A percentile compares a stretch with the other conserved stretches of the same genome.
phyloP scores from a whole-genome alignment of 2,888 invertebrate genomes.

The Stratiomys singularior region DNA sequence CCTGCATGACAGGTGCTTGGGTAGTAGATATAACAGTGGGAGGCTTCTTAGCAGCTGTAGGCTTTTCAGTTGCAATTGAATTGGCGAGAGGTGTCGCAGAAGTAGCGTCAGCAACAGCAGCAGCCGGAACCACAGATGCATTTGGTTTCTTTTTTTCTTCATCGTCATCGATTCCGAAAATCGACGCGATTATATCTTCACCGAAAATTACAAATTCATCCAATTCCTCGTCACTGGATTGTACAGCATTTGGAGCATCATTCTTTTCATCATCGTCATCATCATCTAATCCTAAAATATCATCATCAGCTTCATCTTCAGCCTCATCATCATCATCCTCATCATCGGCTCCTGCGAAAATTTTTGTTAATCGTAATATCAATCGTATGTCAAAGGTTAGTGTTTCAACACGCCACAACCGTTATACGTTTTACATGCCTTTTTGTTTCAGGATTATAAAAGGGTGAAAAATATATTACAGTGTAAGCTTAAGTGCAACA shows the following conservation, averaged over 20 bases:
- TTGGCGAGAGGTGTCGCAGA: neutral
- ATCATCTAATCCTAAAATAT: neutral
- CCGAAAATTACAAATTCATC: conserved; percentile 36
- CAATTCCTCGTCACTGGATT: conserved; percentile 30
- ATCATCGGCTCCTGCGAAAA: too few species aligned
- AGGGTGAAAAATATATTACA: too few species aligned
- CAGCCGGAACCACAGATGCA: neutral
- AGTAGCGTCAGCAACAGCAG: neutral
- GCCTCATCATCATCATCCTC: conserved; percentile 1
- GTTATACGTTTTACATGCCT: too few species aligned
- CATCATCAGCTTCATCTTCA: conserved; percentile 19
- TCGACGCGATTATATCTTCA: conserved; percentile 13
- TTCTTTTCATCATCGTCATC: conserved; percentile 28
- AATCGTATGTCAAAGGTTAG: too few species aligned
- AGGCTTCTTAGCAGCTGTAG: neutral
- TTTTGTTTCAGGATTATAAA: too few species aligned
- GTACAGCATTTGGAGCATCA: neutral
- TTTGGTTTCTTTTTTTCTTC: neutral
- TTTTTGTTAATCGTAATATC: too few species aligned
- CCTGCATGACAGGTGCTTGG: neutral
- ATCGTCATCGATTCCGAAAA: conserved; percentile 34
- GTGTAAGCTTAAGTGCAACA: too few species aligned
- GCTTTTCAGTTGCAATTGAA: neutral
- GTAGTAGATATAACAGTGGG: neutral
- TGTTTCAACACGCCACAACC: too few species aligned